Evolutionary conservation across 2,113 vertebrate genomes (phyloP).

Genomic region (Clarias macrocephalus): DNA sequence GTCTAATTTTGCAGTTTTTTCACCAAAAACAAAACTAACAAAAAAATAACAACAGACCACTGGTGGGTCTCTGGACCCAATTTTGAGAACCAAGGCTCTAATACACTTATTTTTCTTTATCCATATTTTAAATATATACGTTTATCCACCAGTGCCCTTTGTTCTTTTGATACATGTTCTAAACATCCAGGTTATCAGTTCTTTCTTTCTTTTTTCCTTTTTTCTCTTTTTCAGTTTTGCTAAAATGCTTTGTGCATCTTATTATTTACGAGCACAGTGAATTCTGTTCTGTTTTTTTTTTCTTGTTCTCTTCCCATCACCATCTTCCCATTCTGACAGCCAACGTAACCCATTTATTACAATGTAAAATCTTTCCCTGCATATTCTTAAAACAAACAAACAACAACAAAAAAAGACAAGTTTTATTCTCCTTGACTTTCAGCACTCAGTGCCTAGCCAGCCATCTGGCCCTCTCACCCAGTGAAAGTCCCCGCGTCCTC

Average conservation of each 20-base stretch:
- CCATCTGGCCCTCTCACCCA: background rate
- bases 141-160: background rate
- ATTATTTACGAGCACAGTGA: background rate
- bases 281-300: background rate
- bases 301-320: background rate
- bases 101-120: background rate
- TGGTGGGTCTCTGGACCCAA: background rate
- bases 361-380: background rate
- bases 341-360: background rate
- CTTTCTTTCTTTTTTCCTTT: background rate
- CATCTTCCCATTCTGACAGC: background rate
- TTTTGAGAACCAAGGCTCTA: background rate
- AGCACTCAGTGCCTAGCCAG: background rate
- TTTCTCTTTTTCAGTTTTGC: background rate
- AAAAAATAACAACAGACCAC: background rate
- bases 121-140: background rate
- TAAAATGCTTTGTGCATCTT: background rate
- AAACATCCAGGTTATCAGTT: background rate
- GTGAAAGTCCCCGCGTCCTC: background rate
- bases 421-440: slow-evolving; percentile 8
- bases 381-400: background rate
- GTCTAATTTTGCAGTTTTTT: too few relatives aligned
- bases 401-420: accelerated
- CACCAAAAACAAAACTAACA: too few relatives aligned
- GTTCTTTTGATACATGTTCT: background rate